These are phyloP conservation scores for Maccullochella peelii DNA, from an alignment of 2,113 vertebrate species.

Conservation along the genomic window DNA sequence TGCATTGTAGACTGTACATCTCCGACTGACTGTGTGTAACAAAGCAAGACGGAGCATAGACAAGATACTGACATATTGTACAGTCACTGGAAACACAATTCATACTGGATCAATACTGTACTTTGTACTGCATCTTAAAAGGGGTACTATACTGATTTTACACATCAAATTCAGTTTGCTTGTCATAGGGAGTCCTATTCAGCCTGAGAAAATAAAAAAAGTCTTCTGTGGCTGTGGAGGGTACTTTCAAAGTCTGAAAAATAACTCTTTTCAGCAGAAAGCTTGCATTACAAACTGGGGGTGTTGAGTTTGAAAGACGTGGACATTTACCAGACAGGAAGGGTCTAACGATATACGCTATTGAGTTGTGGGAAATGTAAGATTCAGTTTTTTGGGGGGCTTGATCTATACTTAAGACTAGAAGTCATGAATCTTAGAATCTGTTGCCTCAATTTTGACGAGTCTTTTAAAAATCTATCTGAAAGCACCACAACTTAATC, in stretches of 20 bases:
- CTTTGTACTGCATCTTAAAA: background rate
- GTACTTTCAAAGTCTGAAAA: background rate
- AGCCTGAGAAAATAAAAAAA: background rate
- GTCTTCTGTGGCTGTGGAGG: background rate
- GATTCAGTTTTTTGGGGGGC: background rate
- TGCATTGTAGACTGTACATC: background rate
- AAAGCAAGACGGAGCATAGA: background rate
- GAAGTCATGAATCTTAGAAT: background rate
- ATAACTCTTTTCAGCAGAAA: background rate
- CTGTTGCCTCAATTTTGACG: background rate
- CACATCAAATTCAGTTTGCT: conserved; percentile 1
- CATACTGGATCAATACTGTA: background rate
- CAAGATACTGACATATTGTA: background rate
- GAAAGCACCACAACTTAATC: background rate
- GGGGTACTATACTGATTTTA: background rate
- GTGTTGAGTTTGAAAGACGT: too few species aligned
- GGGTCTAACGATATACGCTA: background rate
- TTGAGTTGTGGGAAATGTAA: background rate
- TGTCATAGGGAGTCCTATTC: background rate
- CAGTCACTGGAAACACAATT: background rate
- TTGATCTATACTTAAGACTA: background rate
- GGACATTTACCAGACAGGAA: background rate
- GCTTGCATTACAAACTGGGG: background rate
- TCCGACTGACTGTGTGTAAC: background rate
- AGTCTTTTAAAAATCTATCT: background rate